Evolutionary conservation across 2,888 invertebrate genomes (phyloP), one percentile per base, ranked within the genome.

Genomic region (Drosophila helvetica): DNA sequence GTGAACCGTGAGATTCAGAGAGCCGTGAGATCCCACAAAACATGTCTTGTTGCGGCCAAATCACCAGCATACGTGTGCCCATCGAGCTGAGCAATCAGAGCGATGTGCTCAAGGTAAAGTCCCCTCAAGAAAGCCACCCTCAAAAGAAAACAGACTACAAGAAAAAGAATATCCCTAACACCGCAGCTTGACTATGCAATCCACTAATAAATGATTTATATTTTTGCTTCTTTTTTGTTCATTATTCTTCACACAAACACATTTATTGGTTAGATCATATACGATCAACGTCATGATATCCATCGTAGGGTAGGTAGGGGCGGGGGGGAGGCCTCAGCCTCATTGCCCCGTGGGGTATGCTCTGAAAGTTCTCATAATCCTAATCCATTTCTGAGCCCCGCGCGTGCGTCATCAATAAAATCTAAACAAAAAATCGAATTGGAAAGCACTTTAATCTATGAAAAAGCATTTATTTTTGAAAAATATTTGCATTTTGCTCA

Each of bases 61-160:
- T 94, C 72, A 93, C 94, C 83, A 95, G 96, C 66, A 94, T 97
- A 81, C 94, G 95, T 88, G 93, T 95, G 77, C 97, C 97, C 74
- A 95, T 97, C 90, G 96, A 95, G 91, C 93, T 96, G 80, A 94
- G 90, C 89, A 95, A 95, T 85, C 96, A 96, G 90, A 96, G 97
- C 73, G 96, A 96, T 86, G 92, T 94, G 75, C 93, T 96, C 77
- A 96, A 95, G 95, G 96, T 96, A 93, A 27, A 8, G 8, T 8
- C 94, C 62, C 53, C 22, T 12, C 10, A 9, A 7, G 47, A 30
- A n/a, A 12, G 1, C 45, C 38, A 27, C 25, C 56, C 33, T 25
- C 3, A 59, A 57, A 58, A 43, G 22, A 10, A 17, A 57, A 9
- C 5, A 22, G 5, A 22, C 22, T 22, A 22, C 10, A 3, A 12